Conservation (phyloP, 2,888 invertebrate species). For the Salpingus planirostris region DNA sequence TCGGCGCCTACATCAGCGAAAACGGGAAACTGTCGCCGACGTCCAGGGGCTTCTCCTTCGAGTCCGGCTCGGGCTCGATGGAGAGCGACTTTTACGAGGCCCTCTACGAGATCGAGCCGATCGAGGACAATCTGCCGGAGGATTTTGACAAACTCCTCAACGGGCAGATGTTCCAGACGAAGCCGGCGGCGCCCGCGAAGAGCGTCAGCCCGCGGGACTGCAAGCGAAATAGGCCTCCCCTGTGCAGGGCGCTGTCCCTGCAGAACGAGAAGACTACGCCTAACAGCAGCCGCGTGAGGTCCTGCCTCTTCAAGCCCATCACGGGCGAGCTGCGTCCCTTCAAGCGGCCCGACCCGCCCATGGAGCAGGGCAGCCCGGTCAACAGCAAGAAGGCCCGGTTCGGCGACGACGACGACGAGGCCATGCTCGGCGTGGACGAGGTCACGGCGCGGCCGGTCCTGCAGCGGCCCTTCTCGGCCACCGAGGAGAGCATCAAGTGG, state of each 20-base stretch:
- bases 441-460: conserved; percentile 17
- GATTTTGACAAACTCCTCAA: conserved; percentile 51
- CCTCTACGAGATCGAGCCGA: conserved; percentile 50
- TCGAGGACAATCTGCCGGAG: conserved; percentile 47
- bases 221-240: conserved; percentile 36
- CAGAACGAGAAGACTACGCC: conserved; percentile 39
- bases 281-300: conserved; percentile 40
- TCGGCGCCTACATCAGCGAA: conserved; percentile 35
- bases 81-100: conserved; percentile 61
- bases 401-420: conserved; percentile 18
- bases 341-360: conserved; percentile 62
- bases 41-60: conserved; percentile 34
- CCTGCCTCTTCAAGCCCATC: conserved; percentile 40
- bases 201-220: conserved; percentile 34
- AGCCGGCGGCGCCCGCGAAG: conserved; percentile 1
- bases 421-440: conserved; percentile 18
- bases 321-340: conserved; percentile 38
- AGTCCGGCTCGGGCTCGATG: conserved; percentile 48
- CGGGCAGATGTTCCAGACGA: conserved; percentile 40
- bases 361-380: conserved; percentile 39
- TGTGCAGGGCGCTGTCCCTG: conserved; percentile 45
- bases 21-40: conserved; percentile 28
- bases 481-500: conserved; percentile 67
- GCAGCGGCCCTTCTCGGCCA: conserved; percentile 53
- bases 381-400: conserved; percentile 19